Percentiles rank a stretch among this genome's conserved stretches.
phyloP scores from a whole-genome alignment of 1,140 invertebrate genomes.

The Rhopalosiphum maidis region DNA sequence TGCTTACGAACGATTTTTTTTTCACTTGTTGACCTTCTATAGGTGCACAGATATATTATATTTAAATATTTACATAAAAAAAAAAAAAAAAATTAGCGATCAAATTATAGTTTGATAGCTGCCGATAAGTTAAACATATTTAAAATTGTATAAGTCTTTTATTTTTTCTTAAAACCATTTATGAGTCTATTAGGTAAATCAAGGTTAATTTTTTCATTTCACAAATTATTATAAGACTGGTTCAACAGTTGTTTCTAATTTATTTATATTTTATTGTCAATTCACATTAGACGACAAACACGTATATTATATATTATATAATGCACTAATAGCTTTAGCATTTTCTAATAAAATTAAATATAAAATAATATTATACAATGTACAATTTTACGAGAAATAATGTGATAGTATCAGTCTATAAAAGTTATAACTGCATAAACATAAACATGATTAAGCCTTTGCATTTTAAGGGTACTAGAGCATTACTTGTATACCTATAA shows the following conservation, averaged over 20 bases:
- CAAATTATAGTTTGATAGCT: neutral
- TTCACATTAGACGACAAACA: neutral
- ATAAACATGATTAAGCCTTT: too few relatives aligned
- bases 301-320: too few relatives aligned
- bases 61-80: neutral
- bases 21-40: neutral
- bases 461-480: too few relatives aligned
- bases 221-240: neutral
- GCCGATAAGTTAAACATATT: neutral
- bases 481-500: too few relatives aligned
- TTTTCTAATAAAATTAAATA: neutral
- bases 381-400: neutral
- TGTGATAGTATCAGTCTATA: too few relatives aligned
- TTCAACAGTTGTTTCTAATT: neutral
- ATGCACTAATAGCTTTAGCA: neutral
- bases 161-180: neutral
- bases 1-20: neutral
- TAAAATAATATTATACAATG: neutral
- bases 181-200: neutral
- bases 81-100: neutral
- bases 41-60: neutral
- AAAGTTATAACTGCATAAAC: too few relatives aligned
- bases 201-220: neutral
- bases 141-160: neutral
- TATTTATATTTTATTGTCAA: neutral